phyloP scores from a whole-genome alignment of 2,888 invertebrate species.

The Ectemnius lituratus region DNA sequence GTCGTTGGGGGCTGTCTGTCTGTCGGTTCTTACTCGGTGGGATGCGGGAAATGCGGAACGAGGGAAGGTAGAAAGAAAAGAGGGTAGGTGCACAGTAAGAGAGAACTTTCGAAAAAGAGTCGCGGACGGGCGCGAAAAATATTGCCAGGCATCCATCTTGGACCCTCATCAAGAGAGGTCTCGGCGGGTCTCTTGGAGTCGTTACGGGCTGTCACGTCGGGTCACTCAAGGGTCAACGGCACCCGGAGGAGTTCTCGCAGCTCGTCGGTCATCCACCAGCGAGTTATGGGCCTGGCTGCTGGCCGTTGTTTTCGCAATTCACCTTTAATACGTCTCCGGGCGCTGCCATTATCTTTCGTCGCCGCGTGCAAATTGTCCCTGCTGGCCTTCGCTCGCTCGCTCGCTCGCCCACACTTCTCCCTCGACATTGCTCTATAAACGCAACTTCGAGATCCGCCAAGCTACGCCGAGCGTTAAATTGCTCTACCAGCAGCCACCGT shows the following conservation, averaged over 20 bases:
- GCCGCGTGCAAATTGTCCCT: conserved; percentile 55
- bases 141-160: conserved; percentile 72
- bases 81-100: conserved; percentile 17
- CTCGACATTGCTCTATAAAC: conserved; percentile 37
- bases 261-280: conserved; percentile 61
- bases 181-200: conserved; percentile 65
- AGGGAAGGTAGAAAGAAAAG: neutral
- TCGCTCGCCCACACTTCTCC: too few species aligned
- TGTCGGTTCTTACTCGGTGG: neutral
- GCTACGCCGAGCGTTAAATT: conserved; percentile 13
- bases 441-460: conserved; percentile 8
- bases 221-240: conserved; percentile 70
- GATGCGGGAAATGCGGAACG: neutral
- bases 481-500: conserved; percentile 26
- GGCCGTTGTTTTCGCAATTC: conserved; percentile 63
- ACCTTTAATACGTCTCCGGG: conserved; percentile 63
- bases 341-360: conserved; percentile 58
- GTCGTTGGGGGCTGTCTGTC: conserved; percentile 4
- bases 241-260: conserved; percentile 64
- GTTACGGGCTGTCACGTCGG: conserved; percentile 65
- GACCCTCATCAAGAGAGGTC: conserved; percentile 72
- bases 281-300: conserved; percentile 54
- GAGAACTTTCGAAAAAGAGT: conserved; percentile 45
- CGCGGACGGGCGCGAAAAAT: conserved; percentile 60
- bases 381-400: conserved; percentile 17